Percentiles rank a stretch among this genome's conserved stretches.
phyloP scores from a whole-genome alignment of 2,113 vertebrate genomes.

The Scortum barcoo region DNA sequence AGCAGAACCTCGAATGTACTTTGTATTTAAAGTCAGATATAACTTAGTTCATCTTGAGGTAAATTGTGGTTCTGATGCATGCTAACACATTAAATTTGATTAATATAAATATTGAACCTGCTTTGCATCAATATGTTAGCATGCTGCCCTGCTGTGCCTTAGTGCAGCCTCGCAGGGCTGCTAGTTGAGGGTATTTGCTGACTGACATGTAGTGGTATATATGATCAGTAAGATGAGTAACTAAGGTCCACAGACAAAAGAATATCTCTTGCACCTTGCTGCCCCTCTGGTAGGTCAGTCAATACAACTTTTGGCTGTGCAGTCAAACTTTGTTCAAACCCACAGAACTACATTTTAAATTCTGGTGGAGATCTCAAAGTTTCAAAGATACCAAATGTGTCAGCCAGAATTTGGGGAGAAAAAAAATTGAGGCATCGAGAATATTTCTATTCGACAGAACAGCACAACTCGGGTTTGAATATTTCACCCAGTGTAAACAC shows the following conservation, averaged over 20 bases:
- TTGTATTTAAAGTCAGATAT: no score
- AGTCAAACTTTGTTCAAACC: conserved; percentile 19
- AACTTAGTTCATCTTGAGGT: no score
- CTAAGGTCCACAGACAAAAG: not conserved
- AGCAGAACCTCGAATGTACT: no score
- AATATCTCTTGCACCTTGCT: not conserved
- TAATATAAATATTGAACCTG: not conserved
- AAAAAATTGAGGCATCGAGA: not conserved
- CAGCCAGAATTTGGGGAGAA: not conserved
- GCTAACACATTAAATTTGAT: no score
- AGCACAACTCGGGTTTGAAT: conserved; percentile 7
- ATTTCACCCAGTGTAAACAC: conserved; percentile 35
- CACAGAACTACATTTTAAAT: not conserved
- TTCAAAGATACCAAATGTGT: conserved; percentile 18
- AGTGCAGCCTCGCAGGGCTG: not conserved
- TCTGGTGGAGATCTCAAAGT: conserved; percentile 9
- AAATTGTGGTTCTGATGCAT: no score
- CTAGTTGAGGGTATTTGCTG: no score
- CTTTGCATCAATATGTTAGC: no score
- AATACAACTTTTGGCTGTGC: not conserved
- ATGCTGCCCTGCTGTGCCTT: no score
- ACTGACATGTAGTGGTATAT: no score
- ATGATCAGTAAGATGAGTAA: no score
- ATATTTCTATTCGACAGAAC: conserved; percentile 37
- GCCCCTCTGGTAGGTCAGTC: not conserved